Conservation (phyloP, 2,888 invertebrate species). For the Drosophila leonis region DNA sequence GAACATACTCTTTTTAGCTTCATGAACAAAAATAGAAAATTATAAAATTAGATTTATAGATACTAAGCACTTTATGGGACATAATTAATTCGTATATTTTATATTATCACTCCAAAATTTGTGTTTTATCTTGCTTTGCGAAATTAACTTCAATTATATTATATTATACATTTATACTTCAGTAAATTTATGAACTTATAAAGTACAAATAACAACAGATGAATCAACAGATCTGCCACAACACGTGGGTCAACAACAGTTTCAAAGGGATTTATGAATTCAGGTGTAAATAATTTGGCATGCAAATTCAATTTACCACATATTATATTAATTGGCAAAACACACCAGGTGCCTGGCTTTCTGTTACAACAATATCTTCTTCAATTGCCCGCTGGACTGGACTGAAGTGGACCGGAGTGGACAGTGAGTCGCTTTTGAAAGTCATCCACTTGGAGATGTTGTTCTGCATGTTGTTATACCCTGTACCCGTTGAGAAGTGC, state of each 20-base stretch:
- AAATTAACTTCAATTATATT: background rate
- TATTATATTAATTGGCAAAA: slow-evolving; percentile 14
- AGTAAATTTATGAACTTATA: background rate
- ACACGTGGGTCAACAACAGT: background rate
- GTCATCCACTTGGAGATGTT: slow-evolving; percentile 28
- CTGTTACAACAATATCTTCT: slow-evolving; percentile 26
- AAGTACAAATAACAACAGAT: slow-evolving; percentile 1
- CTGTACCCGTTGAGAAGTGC: background rate
- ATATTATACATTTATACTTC: background rate
- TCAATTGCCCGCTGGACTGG: slow-evolving; percentile 5
- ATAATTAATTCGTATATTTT: too few species aligned
- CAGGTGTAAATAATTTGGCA: slow-evolving; percentile 4
- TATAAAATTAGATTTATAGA: background rate
- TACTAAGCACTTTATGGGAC: background rate
- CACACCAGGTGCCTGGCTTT: slow-evolving; percentile 6
- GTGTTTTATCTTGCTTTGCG: background rate
- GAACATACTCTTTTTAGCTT: background rate
- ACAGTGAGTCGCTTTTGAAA: slow-evolving; percentile 38
- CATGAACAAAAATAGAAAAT: too few species aligned
- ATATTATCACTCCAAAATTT: background rate
- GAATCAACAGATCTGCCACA: slow-evolving; percentile 7
- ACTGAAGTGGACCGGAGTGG: background rate
- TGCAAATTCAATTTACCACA: slow-evolving; percentile 16
- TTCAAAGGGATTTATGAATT: background rate
- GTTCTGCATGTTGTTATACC: slow-evolving; percentile 25